These are phyloP conservation scores for Batillaria attramentaria DNA, from an alignment of 1,140 invertebrate genomes.

Conservation along the genomic window DNA sequence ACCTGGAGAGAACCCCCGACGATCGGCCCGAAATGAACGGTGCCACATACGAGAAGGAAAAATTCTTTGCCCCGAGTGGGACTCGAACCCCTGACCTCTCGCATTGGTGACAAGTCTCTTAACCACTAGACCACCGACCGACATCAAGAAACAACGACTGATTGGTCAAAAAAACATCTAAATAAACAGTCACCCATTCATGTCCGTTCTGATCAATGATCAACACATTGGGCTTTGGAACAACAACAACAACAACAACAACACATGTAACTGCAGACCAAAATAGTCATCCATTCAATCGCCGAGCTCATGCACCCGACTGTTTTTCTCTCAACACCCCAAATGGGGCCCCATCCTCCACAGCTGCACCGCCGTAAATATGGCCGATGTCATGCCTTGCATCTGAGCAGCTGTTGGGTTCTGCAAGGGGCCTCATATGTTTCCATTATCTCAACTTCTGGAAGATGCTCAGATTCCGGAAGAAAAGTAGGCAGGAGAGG, in stretches of 20 bases:
- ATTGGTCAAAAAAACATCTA: no score
- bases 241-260: no score
- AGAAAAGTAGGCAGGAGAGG: no score
- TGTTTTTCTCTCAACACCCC: background rate
- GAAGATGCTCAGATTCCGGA: no score
- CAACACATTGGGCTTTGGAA: background rate
- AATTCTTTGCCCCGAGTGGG: no score
- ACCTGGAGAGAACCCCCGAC: no score
- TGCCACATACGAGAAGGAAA: no score
- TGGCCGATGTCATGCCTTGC: slow-evolving; percentile 1
- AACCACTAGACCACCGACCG: no score
- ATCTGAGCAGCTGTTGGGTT: background rate
- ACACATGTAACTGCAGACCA: background rate
- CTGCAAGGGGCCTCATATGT: background rate
- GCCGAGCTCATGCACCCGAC: background rate
- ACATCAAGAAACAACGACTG: no score
- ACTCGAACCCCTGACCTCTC: no score
- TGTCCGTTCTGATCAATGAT: background rate
- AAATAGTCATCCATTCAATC: background rate
- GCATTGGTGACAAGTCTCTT: no score
- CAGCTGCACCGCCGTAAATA: background rate
- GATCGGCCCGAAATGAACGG: no score
- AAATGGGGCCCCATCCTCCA: background rate
- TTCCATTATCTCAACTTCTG: slow-evolving; percentile 9
- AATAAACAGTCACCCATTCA: background rate